Base-by-base conservation (phyloP, 1,140 invertebrate species). In the Neodiprion lecontei region DNA sequence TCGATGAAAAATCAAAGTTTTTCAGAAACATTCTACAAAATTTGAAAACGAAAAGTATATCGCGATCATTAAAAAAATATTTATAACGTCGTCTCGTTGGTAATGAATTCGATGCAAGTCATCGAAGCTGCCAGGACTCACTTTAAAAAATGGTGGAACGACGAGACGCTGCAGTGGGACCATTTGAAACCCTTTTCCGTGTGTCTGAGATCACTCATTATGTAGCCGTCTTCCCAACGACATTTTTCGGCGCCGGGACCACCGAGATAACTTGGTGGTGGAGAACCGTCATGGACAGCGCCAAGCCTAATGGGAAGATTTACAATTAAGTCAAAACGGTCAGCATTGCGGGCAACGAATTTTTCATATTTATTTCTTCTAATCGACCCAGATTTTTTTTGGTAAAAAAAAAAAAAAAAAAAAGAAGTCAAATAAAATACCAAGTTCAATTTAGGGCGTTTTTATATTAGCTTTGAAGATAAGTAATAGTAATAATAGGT, bases 61-160 rank as follows among this genome's bases (percentile, higher is more conserved):
- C 5, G 5, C 28, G 1, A 40, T 40, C 28, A 40, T 5, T 40
- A 1, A 40, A 40, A 40, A 40, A 40, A 40, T 40, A 40, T 40
- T 40, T 40, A 40, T 40, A 40, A 40, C 5, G 1, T 5, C 28
- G 28, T 40, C 28, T 40, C 28, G 28, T 40, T 40, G 28, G 28
- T 40, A 5, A 40, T 40, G 28, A 40, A 40, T 40, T 40, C 28
- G 28, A 40, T 40, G 28, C 28, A 40, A 5, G 2, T 40, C 28
- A 40, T 40, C 5, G 28, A 40, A 40, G 28, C 28, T 40, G 28
- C 28, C 23, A 67, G 73, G 48, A 90, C 92, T 90, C 90, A 98
- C 96, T 98, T 97, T 72, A 98, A 89, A 86, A 98, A 98, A 89
- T 98, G 96, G 90, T 98, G 96, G 88, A 98, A 98, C 82, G 96